Percentiles rank a stretch among this genome's conserved stretches.
These are phyloP conservation scores for Strigamia maritima DNA, from an alignment of 2,888 invertebrate genomes.

Conservation along the genomic window DNA sequence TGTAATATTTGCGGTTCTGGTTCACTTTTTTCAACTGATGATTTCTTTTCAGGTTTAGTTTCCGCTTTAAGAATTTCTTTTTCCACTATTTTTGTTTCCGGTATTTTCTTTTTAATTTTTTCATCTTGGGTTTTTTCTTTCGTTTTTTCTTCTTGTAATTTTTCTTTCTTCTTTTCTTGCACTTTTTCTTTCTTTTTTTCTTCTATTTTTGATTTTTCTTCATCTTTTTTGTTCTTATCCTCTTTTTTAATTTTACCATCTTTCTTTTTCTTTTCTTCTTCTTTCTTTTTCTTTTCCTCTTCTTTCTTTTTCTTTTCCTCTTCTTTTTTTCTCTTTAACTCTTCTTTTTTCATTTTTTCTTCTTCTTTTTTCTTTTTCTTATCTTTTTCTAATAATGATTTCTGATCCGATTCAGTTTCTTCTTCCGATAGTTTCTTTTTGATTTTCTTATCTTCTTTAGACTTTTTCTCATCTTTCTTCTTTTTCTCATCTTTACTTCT, in stretches of 20 bases:
- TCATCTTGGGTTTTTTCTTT: not conserved
- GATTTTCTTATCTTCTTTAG: not conserved
- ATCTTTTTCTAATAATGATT: not conserved
- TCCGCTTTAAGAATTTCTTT: not conserved
- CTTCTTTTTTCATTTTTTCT: not conserved
- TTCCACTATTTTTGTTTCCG: not conserved
- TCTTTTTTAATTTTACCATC: not conserved
- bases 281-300: not conserved
- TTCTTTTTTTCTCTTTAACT: not conserved
- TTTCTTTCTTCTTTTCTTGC: not conserved
- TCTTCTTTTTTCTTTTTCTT: constrained; percentile 26
- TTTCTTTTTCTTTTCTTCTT: not conserved
- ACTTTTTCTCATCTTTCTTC: not conserved
- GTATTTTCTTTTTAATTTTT: not conserved
- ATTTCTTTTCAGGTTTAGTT: not conserved
- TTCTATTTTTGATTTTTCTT: not conserved
- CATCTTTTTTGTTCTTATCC: not conserved
- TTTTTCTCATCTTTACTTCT: not conserved
- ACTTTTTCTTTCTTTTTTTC: not conserved
- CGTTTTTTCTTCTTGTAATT: not conserved
- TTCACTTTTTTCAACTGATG: not conserved
- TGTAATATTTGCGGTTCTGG: not conserved
- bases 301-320: constrained; percentile 11
- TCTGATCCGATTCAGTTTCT: not conserved
- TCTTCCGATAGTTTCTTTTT: not conserved